A percentile compares a stretch with the other conserved stretches of the same genome.
These are phyloP conservation scores for Hexactinellida sp. DNA, from an alignment of 37 sponge, comb jelly and placozoan genomes.

Conservation along the genomic window DNA sequence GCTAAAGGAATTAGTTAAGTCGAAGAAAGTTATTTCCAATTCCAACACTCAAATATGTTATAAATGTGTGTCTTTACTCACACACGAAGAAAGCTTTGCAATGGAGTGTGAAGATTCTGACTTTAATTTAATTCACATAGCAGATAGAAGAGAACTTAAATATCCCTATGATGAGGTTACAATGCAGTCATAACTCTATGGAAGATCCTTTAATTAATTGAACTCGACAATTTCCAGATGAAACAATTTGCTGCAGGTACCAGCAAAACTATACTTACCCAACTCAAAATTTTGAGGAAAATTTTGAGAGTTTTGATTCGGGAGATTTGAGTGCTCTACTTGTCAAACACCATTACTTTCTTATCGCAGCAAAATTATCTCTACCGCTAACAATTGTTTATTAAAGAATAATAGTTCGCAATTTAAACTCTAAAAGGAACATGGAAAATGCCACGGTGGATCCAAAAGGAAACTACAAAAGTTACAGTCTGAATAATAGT, in stretches of 20 bases:
- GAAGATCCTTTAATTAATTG: neutral
- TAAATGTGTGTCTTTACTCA: neutral
- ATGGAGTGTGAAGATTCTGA: constrained; percentile 1
- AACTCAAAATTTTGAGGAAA: neutral
- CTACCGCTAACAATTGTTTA: neutral
- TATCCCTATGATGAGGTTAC: neutral
- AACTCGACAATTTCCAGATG: neutral
- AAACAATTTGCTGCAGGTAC: neutral
- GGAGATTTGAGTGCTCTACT: constrained; percentile 11
- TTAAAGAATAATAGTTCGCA: constrained; percentile 1
- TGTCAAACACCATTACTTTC: neutral
- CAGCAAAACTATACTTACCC: constrained; percentile 1
- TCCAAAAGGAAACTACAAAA: neutral
- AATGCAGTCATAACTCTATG: neutral
- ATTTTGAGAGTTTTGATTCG: neutral
- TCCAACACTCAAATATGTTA: neutral
- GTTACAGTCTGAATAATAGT: neutral
- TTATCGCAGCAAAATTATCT: neutral
- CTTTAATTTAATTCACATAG: neutral
- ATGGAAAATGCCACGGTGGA: neutral
- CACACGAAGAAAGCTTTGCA: neutral
- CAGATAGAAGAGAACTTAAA: neutral
- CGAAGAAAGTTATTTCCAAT: constrained; percentile 4
- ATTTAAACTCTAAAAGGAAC: neutral
- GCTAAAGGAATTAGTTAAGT: neutral